A percentile compares a stretch with the other conserved stretches of the same genome.
Conservation (phyloP, 2,888 invertebrate species). For the Chrysomela aeneicollis region DNA sequence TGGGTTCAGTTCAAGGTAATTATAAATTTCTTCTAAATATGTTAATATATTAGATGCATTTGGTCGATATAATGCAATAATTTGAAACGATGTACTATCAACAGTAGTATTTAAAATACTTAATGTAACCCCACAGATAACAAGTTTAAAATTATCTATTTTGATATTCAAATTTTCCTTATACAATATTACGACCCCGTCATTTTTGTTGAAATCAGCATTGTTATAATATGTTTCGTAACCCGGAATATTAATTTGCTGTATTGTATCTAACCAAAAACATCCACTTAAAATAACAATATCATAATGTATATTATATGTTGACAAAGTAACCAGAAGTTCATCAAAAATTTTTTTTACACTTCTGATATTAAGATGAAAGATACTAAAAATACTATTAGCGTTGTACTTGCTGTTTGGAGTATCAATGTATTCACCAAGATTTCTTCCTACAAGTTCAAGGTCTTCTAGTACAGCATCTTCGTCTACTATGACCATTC, state of each 20-base stretch:
- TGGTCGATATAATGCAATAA: conserved; percentile 24
- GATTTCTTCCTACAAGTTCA: conserved; percentile 23
- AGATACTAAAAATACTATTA: conserved; percentile 23
- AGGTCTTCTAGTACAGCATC: conserved; percentile 14
- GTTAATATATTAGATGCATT: conserved; percentile 20
- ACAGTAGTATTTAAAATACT: conserved; percentile 23
- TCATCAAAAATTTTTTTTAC: conserved; percentile 12
- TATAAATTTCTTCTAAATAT: conserved; percentile 26
- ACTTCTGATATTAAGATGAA: conserved; percentile 24
- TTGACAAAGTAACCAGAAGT: conserved; percentile 18
- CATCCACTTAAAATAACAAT: conserved; percentile 17
- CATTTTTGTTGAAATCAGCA: conserved; percentile 25
- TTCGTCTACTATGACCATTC: conserved; percentile 14
- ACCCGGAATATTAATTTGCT: conserved; percentile 23
- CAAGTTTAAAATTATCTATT: conserved; percentile 19
- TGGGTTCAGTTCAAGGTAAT: conserved; percentile 24
- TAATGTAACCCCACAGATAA: conserved; percentile 21
- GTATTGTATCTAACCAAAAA: conserved; percentile 16
- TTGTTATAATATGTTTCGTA: conserved; percentile 21
- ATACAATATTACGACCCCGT: conserved; percentile 20
- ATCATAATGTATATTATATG: conserved; percentile 23
- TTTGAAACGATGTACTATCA: conserved; percentile 23
- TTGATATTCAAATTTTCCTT: conserved; percentile 20
- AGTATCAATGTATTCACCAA: conserved; percentile 25
- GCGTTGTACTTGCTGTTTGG: conserved; percentile 25